phyloP scores from a whole-genome alignment of 2,888 invertebrate genomes.

The Bombylius discolor region DNA sequence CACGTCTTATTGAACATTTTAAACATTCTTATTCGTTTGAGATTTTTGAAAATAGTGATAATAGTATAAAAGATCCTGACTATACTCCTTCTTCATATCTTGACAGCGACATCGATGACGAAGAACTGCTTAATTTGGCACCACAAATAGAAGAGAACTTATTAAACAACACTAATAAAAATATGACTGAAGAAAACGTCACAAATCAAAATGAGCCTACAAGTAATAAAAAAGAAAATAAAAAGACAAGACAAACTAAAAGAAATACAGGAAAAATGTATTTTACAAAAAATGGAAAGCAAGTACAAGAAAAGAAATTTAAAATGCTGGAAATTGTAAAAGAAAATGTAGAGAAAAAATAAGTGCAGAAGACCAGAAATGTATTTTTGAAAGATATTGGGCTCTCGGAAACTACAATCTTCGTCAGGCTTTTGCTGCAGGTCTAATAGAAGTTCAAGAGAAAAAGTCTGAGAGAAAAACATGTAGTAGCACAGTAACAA shows the following conservation, averaged over 20 bases:
- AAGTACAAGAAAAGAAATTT: background rate
- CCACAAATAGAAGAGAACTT: background rate
- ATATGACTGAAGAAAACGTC: background rate
- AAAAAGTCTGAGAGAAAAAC: background rate
- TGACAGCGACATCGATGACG: background rate
- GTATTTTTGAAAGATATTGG: background rate
- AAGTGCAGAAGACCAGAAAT: background rate
- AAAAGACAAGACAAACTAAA: background rate
- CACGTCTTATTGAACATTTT: background rate
- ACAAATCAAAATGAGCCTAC: background rate
- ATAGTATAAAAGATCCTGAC: background rate
- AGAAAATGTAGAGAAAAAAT: conserved; percentile 1
- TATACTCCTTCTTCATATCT: background rate
- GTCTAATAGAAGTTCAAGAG: background rate
- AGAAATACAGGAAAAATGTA: background rate
- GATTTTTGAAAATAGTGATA: background rate
- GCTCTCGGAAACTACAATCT: background rate
- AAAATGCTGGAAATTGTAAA: background rate
- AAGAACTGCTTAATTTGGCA: background rate
- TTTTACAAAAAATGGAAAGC: background rate
- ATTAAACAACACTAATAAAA: background rate
- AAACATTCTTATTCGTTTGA: background rate
- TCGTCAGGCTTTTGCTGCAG: background rate
- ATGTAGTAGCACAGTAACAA: background rate
- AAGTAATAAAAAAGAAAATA: background rate